These are phyloP conservation scores for Tauraco erythrolophus DNA, from an alignment of 2,113 vertebrate genomes.

Conservation along the genomic window DNA sequence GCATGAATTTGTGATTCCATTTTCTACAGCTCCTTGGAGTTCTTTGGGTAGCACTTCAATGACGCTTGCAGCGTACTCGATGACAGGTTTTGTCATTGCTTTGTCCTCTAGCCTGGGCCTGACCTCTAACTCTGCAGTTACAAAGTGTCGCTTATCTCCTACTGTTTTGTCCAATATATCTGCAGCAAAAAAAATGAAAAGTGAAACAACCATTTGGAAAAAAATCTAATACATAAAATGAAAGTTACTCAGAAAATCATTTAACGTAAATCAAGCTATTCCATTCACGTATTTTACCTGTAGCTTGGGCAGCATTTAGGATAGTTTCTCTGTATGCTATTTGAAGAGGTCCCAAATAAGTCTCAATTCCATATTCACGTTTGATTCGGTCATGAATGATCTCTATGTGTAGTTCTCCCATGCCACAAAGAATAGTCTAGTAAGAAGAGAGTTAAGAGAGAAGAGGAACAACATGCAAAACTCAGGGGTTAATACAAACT, in stretches of 20 bases:
- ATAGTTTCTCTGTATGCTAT: constrained; percentile 95
- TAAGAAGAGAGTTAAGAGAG: not conserved
- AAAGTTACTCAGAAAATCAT: not conserved
- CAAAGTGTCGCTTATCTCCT: constrained; percentile 87
- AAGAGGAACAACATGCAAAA: not conserved
- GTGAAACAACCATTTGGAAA: not conserved
- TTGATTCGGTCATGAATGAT: constrained; percentile 95
- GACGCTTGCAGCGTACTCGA: constrained; percentile 60
- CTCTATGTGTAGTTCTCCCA: constrained; percentile 98
- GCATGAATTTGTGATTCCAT: constrained; percentile 84
- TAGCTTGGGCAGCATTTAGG: constrained; percentile 74
- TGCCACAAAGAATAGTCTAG: constrained; percentile 95
- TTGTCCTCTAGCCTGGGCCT: constrained; percentile 63
- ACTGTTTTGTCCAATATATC: constrained; percentile 89
- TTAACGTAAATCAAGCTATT: not conserved
- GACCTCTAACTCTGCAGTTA: constrained; percentile 79
- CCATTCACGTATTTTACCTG: constrained; percentile 75
- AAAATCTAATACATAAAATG: not conserved
- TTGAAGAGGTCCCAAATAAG: constrained; percentile 92
- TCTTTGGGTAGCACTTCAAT: constrained; percentile 68
- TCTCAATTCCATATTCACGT: constrained; percentile 92
- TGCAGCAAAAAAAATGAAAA: not conserved
- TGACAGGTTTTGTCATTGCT: constrained; percentile 34
- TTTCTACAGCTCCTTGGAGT: constrained; percentile 83
- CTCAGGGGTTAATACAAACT: not conserved